Evolutionary conservation across 2,113 vertebrate genomes (phyloP).

Genomic region (Microtus ochrogaster): DNA sequence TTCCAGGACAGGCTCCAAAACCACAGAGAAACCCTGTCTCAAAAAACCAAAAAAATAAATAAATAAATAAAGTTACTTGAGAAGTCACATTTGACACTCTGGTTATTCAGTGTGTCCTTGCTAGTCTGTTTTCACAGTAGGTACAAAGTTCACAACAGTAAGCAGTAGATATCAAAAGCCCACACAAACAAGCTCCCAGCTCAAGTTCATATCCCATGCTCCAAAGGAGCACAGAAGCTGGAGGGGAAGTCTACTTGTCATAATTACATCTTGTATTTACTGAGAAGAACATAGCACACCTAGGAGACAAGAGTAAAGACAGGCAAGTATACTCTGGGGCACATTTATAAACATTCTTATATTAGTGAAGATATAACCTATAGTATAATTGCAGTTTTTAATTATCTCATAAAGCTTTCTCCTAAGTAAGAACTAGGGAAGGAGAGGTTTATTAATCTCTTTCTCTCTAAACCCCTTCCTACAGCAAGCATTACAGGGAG

Average conservation of each 20-base stretch:
- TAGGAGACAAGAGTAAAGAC: background rate
- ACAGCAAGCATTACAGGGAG: background rate
- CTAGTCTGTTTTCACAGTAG: background rate
- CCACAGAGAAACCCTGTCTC: no score
- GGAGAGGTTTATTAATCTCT: background rate
- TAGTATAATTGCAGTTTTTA: background rate
- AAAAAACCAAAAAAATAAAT: no score
- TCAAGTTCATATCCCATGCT: background rate
- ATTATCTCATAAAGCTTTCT: background rate
- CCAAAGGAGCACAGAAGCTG: accelerated
- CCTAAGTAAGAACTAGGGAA: background rate
- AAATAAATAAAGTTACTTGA: background rate
- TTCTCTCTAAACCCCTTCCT: background rate
- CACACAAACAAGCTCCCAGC: background rate
- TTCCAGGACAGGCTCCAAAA: no score
- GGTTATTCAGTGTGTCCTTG: background rate
- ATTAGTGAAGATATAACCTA: background rate
- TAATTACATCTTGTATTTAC: background rate
- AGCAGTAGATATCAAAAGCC: background rate
- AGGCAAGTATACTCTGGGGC: background rate
- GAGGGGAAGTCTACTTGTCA: background rate
- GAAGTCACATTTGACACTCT: background rate
- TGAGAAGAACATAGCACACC: background rate
- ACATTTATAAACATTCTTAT: background rate
- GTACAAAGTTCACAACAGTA: background rate